These are phyloP conservation scores for Rhinopomastus cyanomelas DNA, from an alignment of 2,113 vertebrate species.

Conservation along the genomic window DNA sequence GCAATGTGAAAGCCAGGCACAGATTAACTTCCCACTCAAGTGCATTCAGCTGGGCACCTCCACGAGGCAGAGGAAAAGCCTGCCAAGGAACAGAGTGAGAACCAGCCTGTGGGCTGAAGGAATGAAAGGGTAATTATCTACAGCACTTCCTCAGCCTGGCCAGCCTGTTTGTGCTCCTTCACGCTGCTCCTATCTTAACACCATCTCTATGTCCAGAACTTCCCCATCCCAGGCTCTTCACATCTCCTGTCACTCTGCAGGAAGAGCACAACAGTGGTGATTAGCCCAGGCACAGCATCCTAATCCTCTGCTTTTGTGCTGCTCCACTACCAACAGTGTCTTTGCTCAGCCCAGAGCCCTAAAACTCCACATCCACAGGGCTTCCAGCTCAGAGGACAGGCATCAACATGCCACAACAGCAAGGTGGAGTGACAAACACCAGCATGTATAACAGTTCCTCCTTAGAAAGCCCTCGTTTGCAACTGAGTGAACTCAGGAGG, in stretches of 20 bases:
- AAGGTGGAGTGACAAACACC: neutral
- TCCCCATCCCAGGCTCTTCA: neutral
- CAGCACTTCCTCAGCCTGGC: neutral
- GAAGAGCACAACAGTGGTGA: neutral
- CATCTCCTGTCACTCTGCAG: neutral
- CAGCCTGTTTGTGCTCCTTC: rapidly evolving
- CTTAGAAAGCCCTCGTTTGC: neutral
- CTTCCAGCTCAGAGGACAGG: neutral
- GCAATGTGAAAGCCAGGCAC: neutral
- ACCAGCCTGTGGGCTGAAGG: neutral
- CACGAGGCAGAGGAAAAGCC: neutral
- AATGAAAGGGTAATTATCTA: neutral
- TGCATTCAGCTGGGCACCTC: conserved; percentile 7
- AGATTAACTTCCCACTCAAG: neutral
- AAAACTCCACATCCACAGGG: neutral
- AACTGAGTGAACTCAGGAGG: neutral
- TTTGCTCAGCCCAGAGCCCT: neutral
- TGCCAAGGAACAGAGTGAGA: conserved; percentile 1
- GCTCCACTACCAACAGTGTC: neutral
- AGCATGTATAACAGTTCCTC: neutral
- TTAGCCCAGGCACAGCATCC: neutral
- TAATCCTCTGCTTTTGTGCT: neutral
- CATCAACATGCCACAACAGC: neutral
- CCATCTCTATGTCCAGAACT: neutral
- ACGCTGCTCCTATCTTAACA: neutral